Percentiles rank a stretch among this genome's conserved stretches.
These are phyloP conservation scores for Drosophila ironensis DNA, from an alignment of 1,140 invertebrate species.

Conservation along the genomic window DNA sequence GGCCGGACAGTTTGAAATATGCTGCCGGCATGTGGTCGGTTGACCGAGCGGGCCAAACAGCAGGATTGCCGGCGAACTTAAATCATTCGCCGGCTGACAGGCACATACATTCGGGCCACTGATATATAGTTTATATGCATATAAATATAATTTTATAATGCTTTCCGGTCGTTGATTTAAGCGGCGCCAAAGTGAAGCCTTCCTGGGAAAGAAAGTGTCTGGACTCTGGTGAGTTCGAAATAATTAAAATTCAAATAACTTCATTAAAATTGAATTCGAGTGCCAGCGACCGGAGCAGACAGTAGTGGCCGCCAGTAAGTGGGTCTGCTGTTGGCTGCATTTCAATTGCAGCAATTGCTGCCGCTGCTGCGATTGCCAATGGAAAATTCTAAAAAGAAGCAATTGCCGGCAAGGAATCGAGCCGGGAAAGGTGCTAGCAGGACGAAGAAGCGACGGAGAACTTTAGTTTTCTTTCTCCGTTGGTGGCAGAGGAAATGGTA, in stretches of 20 bases:
- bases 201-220: background rate
- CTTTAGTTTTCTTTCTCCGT: slow-evolving; percentile 25
- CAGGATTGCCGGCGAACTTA: slow-evolving; percentile 33
- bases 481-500: slow-evolving; percentile 56
- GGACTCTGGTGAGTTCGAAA: slow-evolving; percentile 1
- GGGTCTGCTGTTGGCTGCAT: slow-evolving; percentile 36
- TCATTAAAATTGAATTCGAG: slow-evolving; percentile 51
- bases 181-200: slow-evolving; percentile 23
- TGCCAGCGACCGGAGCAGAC: slow-evolving; percentile 12
- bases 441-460: slow-evolving; percentile 40
- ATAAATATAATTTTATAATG: slow-evolving; percentile 42
- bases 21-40: slow-evolving; percentile 54
- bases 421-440: background rate
- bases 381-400: slow-evolving; percentile 41
- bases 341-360: slow-evolving; percentile 51
- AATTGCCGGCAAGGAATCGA: slow-evolving; percentile 27
- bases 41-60: slow-evolving; percentile 25
- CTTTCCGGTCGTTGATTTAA: slow-evolving; percentile 54
- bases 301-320: slow-evolving; percentile 9
- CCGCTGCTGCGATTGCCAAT: slow-evolving; percentile 38
- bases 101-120: background rate
- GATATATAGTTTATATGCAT: slow-evolving; percentile 16
- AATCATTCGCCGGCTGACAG: slow-evolving; percentile 44
- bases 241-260: slow-evolving; percentile 63
- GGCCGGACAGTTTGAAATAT: slow-evolving; percentile 60